phyloP scores from a whole-genome alignment of 2,797 vertebrate genomes.

The Salarias fasciatus region DNA sequence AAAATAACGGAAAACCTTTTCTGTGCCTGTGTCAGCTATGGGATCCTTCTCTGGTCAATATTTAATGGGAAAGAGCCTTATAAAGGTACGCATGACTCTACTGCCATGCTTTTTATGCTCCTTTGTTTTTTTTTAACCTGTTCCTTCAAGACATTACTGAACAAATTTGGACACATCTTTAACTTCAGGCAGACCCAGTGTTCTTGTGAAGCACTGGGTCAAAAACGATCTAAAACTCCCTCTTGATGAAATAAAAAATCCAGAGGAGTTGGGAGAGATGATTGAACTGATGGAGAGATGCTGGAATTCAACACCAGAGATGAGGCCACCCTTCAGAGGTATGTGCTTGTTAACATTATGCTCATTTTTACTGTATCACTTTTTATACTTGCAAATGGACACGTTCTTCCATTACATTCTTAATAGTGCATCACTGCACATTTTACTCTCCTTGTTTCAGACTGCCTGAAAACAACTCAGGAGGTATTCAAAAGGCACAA shows the following conservation, averaged over 20 bases:
- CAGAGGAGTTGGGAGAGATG: constrained; percentile 54
- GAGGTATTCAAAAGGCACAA: constrained; percentile 38
- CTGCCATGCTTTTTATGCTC: background rate
- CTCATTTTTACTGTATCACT: background rate
- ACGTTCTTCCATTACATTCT: too few species aligned
- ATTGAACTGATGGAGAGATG: constrained; percentile 69
- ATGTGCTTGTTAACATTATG: background rate
- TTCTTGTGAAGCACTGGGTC: too few species aligned
- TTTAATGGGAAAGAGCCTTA: constrained; percentile 61
- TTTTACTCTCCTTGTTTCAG: constrained; percentile 56
- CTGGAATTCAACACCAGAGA: constrained; percentile 49
- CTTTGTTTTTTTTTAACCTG: background rate
- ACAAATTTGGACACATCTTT: too few species aligned
- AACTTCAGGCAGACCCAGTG: accelerated
- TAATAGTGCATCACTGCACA: accelerated
- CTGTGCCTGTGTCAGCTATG: constrained; percentile 54
- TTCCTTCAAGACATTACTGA: too few species aligned
- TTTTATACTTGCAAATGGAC: background rate
- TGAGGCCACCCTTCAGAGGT: constrained; percentile 67
- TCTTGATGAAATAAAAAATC: background rate
- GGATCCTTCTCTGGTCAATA: constrained; percentile 71
- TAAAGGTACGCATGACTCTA: constrained; percentile 34
- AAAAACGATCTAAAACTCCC: too few species aligned
- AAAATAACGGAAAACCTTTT: background rate
- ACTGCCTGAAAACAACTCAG: constrained; percentile 46